Evolutionary conservation across 2,113 vertebrate genomes (phyloP).

Genomic region (Prunella himalayana): DNA sequence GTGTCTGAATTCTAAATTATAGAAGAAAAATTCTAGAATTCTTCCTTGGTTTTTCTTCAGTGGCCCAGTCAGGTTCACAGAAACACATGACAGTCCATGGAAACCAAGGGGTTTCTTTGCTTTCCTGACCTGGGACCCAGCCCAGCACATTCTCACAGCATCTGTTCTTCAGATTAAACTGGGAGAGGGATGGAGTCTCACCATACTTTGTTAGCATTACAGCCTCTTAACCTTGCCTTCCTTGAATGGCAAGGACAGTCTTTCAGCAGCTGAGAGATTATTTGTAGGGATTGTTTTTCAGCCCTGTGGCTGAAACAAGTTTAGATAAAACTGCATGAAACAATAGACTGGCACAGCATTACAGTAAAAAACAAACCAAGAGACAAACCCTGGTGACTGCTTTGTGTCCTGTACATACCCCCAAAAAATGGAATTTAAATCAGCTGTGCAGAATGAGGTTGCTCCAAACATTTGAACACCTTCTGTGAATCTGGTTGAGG

Average conservation of each 20-base stretch:
- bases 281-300: background rate
- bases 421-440: background rate
- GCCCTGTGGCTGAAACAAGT: background rate
- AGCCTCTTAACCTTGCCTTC: background rate
- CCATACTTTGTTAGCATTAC: background rate
- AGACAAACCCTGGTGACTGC: background rate
- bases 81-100: background rate
- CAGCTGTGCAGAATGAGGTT: background rate
- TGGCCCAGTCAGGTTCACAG: background rate
- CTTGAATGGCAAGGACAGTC: background rate
- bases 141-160: background rate
- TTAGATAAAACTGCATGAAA: background rate
- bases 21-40: too few species aligned
- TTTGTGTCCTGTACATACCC: background rate
- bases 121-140: background rate
- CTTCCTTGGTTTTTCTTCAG: background rate
- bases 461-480: background rate
- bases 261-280: background rate
- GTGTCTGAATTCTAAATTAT: background rate
- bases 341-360: background rate
- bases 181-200: background rate
- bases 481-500: background rate
- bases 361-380: background rate
- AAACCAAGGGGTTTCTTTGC: background rate
- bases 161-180: background rate